These are phyloP conservation scores for Dicyrtoma fusca DNA, from an alignment of 2,888 invertebrate species.

Conservation along the genomic window DNA sequence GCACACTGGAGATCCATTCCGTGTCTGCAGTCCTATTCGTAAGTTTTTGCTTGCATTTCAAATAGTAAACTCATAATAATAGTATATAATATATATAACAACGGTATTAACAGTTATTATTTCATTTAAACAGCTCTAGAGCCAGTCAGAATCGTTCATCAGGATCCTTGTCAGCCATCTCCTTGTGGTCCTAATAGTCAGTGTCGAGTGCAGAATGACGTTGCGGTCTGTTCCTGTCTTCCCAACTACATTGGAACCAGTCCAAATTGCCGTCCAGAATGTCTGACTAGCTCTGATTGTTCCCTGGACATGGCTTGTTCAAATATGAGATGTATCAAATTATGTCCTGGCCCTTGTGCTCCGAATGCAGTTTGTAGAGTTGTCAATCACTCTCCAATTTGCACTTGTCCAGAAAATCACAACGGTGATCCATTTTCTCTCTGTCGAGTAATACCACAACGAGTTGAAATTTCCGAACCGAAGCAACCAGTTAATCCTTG, in stretches of 20 bases:
- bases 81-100: too few species aligned
- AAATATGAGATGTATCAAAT: constrained; percentile 58
- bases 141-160: constrained; percentile 11
- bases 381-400: constrained; percentile 77
- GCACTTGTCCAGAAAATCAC: constrained; percentile 66
- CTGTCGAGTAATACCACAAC: constrained; percentile 50
- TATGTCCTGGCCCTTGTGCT: constrained; percentile 63
- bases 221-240: constrained; percentile 70
- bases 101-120: neutral
- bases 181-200: constrained; percentile 73
- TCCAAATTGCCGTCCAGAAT: constrained; percentile 60
- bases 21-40: constrained; percentile 65
- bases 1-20: constrained; percentile 79
- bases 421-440: constrained; percentile 60
- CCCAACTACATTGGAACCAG: constrained; percentile 68
- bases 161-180: constrained; percentile 59
- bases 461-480: constrained; percentile 55
- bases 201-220: constrained; percentile 65
- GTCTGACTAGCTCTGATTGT: constrained; percentile 58
- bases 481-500: constrained; percentile 57
- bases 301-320: constrained; percentile 57
- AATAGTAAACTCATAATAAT: neutral
- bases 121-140: constrained; percentile 57
- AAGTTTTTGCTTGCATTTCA: constrained; percentile 18
- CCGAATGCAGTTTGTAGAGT: constrained; percentile 72